Base-by-base conservation (phyloP, 2,888 invertebrate genomes). In the Plebejus argus region DNA sequence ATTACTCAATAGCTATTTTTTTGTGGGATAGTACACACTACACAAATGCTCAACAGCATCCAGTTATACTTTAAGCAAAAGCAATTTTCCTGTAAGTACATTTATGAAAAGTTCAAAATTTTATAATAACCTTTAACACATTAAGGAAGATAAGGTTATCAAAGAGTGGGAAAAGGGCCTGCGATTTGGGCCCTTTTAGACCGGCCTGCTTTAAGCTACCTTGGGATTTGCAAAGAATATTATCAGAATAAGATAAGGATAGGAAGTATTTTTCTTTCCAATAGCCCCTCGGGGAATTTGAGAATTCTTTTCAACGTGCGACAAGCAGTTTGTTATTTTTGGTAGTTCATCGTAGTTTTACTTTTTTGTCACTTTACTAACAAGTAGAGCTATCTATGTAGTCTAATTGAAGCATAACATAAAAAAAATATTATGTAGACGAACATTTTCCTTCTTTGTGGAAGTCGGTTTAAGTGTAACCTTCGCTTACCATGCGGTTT, bases 191-290 rank as follows among this genome's bases (percentile, higher is more conserved):
- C 61, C 61, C 61, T 23, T 61, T 61, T 61, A 12, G 61, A 61
- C 23, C 10, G 61, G 23, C 61, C 61, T 61, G 61, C 61, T 23
- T 66, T 66, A 66, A 12, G 15, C 23, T 66, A 18, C 23, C 66
- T 66, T 66, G 66, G 66, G 28, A 66, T 66, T 66, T 61, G 61
- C 23, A 61, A 61, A 61, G 12, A 66, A 66, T 66, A 66, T 28
- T 66, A 33, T 33, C 28, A 33, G 5, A 66, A 66, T 66, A 61
- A 61, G 66, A 66, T 66, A 66, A 33, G 28, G 28, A 66, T 66
- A 66, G 15, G 23, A 12, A 66, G 28, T 66, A 18, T 66, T 28
- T 66, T 66, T 66, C 28, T 15, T 66, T 18, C 28, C 61, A 58
- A 58, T 58, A 23, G 58, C 58, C 58, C 58, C 20, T 23, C n/a